These are phyloP conservation scores for Acleris emargana DNA, from an alignment of 2,888 invertebrate species.

Conservation along the genomic window DNA sequence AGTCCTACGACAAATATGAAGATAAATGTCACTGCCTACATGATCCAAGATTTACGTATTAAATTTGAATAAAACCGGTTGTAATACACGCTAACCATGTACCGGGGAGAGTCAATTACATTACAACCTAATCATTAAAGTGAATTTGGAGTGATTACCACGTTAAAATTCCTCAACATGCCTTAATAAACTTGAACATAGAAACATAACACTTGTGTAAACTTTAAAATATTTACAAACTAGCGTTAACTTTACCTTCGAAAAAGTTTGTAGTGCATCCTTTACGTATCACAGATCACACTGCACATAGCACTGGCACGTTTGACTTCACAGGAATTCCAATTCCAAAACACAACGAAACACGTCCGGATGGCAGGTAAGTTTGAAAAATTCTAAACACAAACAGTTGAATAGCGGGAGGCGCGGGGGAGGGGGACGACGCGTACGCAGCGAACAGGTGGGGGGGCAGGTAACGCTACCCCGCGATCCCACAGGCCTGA, in stretches of 20 bases:
- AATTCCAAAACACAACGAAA: constrained; percentile 43
- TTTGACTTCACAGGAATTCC: constrained; percentile 46
- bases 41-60: constrained; percentile 3
- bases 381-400: constrained; percentile 66
- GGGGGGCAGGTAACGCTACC: constrained; percentile 43
- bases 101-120: constrained; percentile 5
- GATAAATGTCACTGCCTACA: constrained; percentile 9
- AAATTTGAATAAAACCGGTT: constrained; percentile 3
- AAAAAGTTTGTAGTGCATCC: constrained; percentile 79
- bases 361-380: constrained; percentile 60
- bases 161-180: neutral
- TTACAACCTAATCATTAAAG: neutral
- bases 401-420: constrained; percentile 58
- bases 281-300: constrained; percentile 57
- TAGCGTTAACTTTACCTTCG: constrained; percentile 63
- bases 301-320: constrained; percentile 48
- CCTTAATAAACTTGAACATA: constrained; percentile 1
- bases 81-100: neutral
- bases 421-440: constrained; percentile 46
- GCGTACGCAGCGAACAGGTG: constrained; percentile 50
- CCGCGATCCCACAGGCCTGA: constrained; percentile 4
- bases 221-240: constrained; percentile 10
- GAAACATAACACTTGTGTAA: constrained; percentile 35
- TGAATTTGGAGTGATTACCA: neutral
- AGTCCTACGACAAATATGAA: neutral